Base-by-base conservation (phyloP, 2,888 invertebrate genomes). In the Amitus sp. region DNA sequence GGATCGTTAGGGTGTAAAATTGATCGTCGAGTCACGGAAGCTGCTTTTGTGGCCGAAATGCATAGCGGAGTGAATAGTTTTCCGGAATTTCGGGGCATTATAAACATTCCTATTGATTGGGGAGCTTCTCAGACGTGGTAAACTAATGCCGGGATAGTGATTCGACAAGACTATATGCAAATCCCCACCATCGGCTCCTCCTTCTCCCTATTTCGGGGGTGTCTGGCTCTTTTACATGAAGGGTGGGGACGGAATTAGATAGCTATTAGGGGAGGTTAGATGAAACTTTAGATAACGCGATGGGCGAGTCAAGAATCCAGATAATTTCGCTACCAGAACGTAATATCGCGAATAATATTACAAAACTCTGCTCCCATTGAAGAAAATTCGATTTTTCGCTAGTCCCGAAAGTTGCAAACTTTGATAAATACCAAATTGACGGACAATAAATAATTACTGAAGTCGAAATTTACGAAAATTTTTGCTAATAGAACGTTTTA, bases 271-370 rank as follows among this genome's bases (percentile, higher is more conserved):
- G 80, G 77, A 77, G 73, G 77, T 72, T 78, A 81, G 82, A 82
- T 81, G 79, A 80, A 79, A 78, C 74, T 78, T 79, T 80, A 82
- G 82, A 82, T 82, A 75, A 82, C 77, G 73, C 65, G 39, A 73
- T 73, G 75, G 74, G 74, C 74, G 76, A 75, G 69, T 72, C 74
- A 76, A 54, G 74, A 67, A 61, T 47, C 43, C 53, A 48, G 37
- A 62, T 63, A 60, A 63, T 66, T 43, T 23, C 23, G 20, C 10
- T 43, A 15, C 45, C 9, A 20, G 12, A 42, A 42, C 20, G 20
- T 20, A 42, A n/a, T n/a, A n/a, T n/a, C n/a, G n/a, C n/a, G n/a
- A n/a, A n/a, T n/a, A n/a, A n/a, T n/a, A n/a, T n/a, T n/a, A n/a
- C n/a, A n/a, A n/a, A n/a, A n/a, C n/a, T n/a, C n/a, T n/a, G n/a